Evolutionary conservation across 2,888 invertebrate species (phyloP).

Genomic region (Diabrotica balteata): DNA sequence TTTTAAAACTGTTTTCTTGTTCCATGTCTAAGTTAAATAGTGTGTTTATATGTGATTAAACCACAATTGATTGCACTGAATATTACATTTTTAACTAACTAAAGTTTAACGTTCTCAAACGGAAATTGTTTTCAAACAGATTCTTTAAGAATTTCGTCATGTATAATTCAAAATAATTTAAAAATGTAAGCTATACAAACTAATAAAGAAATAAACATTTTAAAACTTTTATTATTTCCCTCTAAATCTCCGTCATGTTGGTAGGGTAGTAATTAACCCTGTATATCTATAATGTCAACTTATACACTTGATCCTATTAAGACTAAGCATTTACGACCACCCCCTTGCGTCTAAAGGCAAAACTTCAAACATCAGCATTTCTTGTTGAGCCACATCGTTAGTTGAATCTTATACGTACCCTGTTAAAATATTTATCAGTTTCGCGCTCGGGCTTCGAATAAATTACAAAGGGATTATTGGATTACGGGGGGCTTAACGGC

Average conservation of each 20-base stretch:
- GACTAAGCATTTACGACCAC: neutral
- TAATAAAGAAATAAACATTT: no score
- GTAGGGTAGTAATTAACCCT: conserved; percentile 86
- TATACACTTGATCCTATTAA: conserved; percentile 7
- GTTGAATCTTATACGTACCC: conserved; percentile 24
- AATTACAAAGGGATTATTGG: conserved; percentile 34
- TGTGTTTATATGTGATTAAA: no score
- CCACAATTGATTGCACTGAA: no score
- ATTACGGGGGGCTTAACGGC: conserved; percentile 27
- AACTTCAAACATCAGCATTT: conserved; percentile 27
- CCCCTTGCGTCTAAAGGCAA: conserved; percentile 6
- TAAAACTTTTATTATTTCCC: no score
- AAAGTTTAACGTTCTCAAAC: no score
- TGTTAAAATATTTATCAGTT: conserved; percentile 35
- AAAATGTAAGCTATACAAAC: no score
- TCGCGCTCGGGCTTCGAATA: conserved; percentile 24
- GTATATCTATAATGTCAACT: conserved; percentile 57
- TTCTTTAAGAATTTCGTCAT: no score
- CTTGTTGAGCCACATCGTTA: conserved; percentile 19
- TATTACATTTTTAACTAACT: no score
- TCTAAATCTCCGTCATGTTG: conserved; percentile 73
- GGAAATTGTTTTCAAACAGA: no score
- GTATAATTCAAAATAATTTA: no score
- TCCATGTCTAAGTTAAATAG: no score
- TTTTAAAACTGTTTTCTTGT: no score